Conservation (phyloP, 2,113 vertebrate genomes). For the Podarcis muralis region DNA sequence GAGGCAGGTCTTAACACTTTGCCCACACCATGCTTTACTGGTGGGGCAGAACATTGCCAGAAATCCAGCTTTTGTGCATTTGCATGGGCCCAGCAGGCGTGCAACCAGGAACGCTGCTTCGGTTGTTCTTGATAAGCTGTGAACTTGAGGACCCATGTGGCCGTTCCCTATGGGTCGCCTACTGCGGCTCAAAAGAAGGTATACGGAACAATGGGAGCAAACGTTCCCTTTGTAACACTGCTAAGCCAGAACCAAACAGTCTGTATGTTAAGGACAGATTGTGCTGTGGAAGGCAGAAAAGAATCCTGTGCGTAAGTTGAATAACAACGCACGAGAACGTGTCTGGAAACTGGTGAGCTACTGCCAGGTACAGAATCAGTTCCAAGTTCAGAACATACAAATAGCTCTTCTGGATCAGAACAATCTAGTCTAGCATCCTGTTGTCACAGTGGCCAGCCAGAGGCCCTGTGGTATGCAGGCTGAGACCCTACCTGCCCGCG, state of each 20-base stretch:
- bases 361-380: background rate
- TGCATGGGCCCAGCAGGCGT: background rate
- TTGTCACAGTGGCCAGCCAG: no score
- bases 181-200: conserved; percentile 3
- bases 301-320: background rate
- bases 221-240: background rate
- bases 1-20: background rate
- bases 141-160: background rate
- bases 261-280: conserved; percentile 4
- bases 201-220: background rate
- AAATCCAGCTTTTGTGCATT: conserved; percentile 25
- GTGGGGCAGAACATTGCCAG: background rate
- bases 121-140: background rate
- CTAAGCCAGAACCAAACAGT: background rate
- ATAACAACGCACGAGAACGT: conserved; percentile 7
- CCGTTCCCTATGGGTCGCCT: background rate
- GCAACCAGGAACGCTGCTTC: background rate
- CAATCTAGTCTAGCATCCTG: no score
- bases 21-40: background rate
- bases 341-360: background rate
- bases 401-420: no score
- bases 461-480: no score
- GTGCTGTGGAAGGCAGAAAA: background rate
- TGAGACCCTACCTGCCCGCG: no score
- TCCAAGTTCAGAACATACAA: no score